phyloP scores from a whole-genome alignment of 2,888 invertebrate species.

The Lycia hirtaria region DNA sequence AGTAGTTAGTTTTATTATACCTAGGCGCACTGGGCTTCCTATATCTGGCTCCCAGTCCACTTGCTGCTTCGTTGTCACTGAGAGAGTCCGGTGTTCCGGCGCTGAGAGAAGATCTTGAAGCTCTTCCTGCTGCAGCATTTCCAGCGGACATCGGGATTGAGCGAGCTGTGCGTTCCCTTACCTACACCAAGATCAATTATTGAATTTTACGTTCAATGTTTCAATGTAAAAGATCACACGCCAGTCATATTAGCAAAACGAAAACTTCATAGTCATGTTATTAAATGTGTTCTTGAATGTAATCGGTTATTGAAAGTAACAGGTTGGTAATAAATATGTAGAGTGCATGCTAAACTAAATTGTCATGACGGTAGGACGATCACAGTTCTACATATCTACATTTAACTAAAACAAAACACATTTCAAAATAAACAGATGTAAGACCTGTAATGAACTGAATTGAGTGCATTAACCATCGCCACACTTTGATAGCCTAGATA shows the following conservation, averaged over 20 bases:
- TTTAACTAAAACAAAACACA: slow-evolving; percentile 62
- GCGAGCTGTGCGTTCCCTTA: slow-evolving; percentile 95
- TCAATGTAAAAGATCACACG: slow-evolving; percentile 6
- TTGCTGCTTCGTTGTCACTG: slow-evolving; percentile 93
- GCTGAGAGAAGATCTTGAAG: slow-evolving; percentile 91
- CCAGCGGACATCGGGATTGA: slow-evolving; percentile 94
- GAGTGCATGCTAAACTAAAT: slow-evolving; percentile 68
- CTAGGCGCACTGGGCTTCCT: slow-evolving; percentile 88
- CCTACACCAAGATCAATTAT: slow-evolving; percentile 81
- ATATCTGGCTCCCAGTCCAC: slow-evolving; percentile 88
- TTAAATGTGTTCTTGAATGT: slow-evolving; percentile 20
- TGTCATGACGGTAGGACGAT: slow-evolving; percentile 56
- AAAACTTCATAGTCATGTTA: slow-evolving; percentile 3
- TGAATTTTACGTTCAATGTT: not conserved
- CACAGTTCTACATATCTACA: slow-evolving; percentile 50
- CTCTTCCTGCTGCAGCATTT: slow-evolving; percentile 82
- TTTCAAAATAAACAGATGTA: slow-evolving; percentile 60
- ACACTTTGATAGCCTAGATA: slow-evolving; percentile 72
- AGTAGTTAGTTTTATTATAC: slow-evolving; percentile 53
- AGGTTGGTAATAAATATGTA: not conserved
- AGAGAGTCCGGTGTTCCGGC: slow-evolving; percentile 96
- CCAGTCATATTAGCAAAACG: slow-evolving; percentile 7
- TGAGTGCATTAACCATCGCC: slow-evolving; percentile 57
- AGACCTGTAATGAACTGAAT: slow-evolving; percentile 59
- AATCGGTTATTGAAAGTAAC: slow-evolving; percentile 20